Conservation (phyloP, 2,888 invertebrate species). For the Agonum fuliginosum region DNA sequence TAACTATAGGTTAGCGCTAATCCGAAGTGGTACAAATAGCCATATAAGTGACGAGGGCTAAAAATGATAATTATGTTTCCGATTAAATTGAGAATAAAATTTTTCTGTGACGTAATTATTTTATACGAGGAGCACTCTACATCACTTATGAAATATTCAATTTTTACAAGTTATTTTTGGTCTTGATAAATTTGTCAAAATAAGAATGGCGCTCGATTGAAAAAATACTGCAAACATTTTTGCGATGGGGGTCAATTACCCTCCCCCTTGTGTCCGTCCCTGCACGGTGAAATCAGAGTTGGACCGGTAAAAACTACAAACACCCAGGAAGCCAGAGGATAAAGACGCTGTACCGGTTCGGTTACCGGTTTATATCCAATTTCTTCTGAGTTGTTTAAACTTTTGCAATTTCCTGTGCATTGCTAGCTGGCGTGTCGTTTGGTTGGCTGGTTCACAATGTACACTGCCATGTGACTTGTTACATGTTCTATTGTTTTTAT, state of each 20-base stretch:
- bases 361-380: constrained; percentile 28
- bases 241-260: neutral
- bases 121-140: too few relatives aligned
- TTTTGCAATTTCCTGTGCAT: constrained; percentile 29
- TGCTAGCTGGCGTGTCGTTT: neutral
- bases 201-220: too few relatives aligned
- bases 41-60: too few relatives aligned
- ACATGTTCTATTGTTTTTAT: constrained; percentile 23
- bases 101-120: too few relatives aligned
- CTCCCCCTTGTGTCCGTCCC: constrained; percentile 2
- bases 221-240: neutral
- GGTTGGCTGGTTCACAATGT: constrained; percentile 11
- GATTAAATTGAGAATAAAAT: too few relatives aligned
- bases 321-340: neutral
- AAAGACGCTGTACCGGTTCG: constrained; percentile 15
- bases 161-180: too few relatives aligned
- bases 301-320: neutral
- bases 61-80: too few relatives aligned
- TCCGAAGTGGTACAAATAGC: too few relatives aligned
- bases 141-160: too few relatives aligned
- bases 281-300: constrained; percentile 10
- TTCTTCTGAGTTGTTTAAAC: constrained; percentile 40
- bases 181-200: too few relatives aligned
- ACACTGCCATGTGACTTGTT: constrained; percentile 4
- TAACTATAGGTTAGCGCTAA: too few relatives aligned